Evolutionary conservation across 1,140 invertebrate genomes (phyloP).

Genomic region (Drosophila punjabiensis): DNA sequence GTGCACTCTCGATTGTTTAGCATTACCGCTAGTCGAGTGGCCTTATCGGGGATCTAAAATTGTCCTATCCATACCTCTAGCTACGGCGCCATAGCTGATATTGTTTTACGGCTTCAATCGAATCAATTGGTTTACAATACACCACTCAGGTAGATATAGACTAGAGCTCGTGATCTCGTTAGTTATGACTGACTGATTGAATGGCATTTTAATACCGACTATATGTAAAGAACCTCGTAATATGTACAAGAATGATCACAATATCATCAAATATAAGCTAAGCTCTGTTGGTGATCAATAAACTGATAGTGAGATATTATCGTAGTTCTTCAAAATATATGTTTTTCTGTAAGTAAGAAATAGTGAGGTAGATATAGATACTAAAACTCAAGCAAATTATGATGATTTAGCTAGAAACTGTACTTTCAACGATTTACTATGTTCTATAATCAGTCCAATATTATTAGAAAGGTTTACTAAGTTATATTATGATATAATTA

Average conservation of each 20-base stretch:
- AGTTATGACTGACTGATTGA: constrained; percentile 7
- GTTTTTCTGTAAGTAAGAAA: neutral
- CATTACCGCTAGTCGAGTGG: neutral
- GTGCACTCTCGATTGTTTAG: constrained; percentile 27
- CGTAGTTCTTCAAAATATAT: neutral
- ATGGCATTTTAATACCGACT: neutral
- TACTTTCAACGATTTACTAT: neutral
- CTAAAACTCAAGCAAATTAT: neutral
- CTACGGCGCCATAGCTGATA: constrained; percentile 44
- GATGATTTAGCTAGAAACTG: neutral
- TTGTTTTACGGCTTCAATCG: constrained; percentile 41
- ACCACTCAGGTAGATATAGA: constrained; percentile 20
- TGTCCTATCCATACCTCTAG: constrained; percentile 9
- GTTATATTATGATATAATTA: neutral
- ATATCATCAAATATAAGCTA: neutral
- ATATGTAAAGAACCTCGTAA: neutral
- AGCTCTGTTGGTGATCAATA: neutral
- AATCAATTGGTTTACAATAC: constrained; percentile 18
- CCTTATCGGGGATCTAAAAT: constrained; percentile 40
- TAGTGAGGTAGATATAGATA: neutral
- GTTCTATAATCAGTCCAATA: too few species aligned
- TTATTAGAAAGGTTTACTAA: neutral
- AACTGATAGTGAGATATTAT: neutral
- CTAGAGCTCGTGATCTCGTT: constrained; percentile 33
- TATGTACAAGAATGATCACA: neutral